Base-by-base conservation (phyloP, 2,113 vertebrate genomes). In the Pseudorasbora parva region DNA sequence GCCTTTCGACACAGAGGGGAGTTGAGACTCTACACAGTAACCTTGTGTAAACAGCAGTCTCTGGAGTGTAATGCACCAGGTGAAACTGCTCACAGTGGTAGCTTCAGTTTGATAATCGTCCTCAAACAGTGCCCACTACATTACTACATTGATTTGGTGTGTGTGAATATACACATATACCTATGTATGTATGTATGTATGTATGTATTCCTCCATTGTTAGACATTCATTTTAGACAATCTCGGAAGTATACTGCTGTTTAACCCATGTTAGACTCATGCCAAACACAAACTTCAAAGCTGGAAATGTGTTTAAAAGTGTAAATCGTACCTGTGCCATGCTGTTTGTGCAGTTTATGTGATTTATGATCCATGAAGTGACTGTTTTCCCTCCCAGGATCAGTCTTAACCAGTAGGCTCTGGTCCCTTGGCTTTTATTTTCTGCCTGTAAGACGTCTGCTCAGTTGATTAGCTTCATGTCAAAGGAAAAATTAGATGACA, bases 401-500 rank as follows among this genome's bases (percentile, higher is more conserved):
- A 41, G 51, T 43, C 75, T 59, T 51, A 75, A 75, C 72, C 25
- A 51, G 47, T 75, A 7, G 15, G 72, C 43, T 73, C 71, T 74
- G 25, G 72, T 75, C 23, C 23, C 57, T 64, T 33, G 57, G 41
- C 41, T 43, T 59, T 78, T 17, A 75, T 56, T 75, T 75, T 75
- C 49, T 75, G 25, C 56, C 73, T 75, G 47, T 60, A 86, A 80
- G 81, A 79, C 62, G 74, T 76, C 60, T 14, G 80, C 25, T 10
- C 30, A 71, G 79, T 56, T 81, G 21, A 33, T n/a, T 69, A 15
- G 51, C 30, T 57, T 68, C 27, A 57, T n/a, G 5, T 27, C 88
- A 90, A 90, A 92, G 90, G 89, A 89, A 92, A 92, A 92, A 88
- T 88, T 78, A 90, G 79, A 83, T 83, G 54, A 82, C 80, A 87